These are phyloP conservation scores for Scaptomyza reducta DNA, from an alignment of 2,888 invertebrate genomes.

Conservation along the genomic window DNA sequence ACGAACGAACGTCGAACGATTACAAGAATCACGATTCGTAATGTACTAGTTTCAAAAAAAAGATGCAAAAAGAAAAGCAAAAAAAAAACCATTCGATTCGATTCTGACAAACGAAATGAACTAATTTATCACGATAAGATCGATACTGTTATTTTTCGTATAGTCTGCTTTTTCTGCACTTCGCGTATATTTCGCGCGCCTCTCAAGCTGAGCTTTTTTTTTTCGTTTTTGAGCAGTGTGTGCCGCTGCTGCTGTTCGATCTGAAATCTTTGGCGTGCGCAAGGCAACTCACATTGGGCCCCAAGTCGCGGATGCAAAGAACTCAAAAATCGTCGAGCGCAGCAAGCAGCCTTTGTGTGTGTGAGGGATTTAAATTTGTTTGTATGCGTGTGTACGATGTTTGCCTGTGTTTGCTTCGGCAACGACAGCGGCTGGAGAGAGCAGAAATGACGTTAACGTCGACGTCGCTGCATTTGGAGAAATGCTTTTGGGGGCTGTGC, in stretches of 20 bases:
- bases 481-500: conserved; percentile 77
- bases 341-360: conserved; percentile 41
- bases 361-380: conserved; percentile 10
- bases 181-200: conserved; percentile 49
- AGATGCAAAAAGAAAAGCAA: conserved; percentile 10
- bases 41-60: conserved; percentile 2
- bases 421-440: conserved; percentile 14
- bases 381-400: conserved; percentile 44
- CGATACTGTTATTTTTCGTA: conserved; percentile 19
- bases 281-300: conserved; percentile 78
- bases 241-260: conserved; percentile 56
- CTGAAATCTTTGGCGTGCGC: conserved; percentile 80
- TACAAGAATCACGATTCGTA: background rate
- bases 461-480: conserved; percentile 73
- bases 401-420: conserved; percentile 62
- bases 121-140: conserved; percentile 9
- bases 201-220: conserved; percentile 63
- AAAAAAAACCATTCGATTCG: conserved; percentile 1
- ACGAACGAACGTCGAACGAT: background rate
- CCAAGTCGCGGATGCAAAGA: conserved; percentile 78
- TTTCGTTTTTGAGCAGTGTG: no score
- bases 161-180: conserved; percentile 17
- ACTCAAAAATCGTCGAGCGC: conserved; percentile 66
- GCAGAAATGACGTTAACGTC: conserved; percentile 40
- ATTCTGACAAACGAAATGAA: background rate